Conservation (phyloP, 2,113 vertebrate genomes). For the Hiodon alosoides region DNA sequence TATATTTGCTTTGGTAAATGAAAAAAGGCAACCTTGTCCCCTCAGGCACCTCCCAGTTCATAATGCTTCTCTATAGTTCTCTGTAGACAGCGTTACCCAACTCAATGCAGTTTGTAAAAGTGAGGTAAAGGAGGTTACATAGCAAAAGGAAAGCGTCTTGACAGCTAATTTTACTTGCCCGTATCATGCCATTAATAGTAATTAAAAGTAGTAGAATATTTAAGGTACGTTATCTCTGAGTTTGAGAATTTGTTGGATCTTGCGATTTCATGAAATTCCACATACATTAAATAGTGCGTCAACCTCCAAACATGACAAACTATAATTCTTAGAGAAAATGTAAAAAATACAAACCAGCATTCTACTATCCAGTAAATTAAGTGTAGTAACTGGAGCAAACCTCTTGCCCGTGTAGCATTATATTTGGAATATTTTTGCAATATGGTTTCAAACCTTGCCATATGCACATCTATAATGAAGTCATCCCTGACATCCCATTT, state of each 20-base stretch:
- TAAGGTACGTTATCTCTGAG: constrained; percentile 10
- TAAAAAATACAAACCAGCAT: no score
- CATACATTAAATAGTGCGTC: not conserved
- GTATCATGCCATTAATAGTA: not conserved
- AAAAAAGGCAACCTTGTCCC: not conserved
- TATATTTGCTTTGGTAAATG: not conserved
- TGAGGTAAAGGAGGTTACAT: not conserved
- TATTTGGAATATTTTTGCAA: no score
- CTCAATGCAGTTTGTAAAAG: constrained; percentile 2
- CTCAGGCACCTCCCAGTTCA: not conserved
- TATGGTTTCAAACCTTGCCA: no score
- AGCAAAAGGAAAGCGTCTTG: not conserved
- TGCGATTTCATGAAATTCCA: not conserved
- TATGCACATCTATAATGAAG: no score
- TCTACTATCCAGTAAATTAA: no score
- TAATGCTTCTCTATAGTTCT: constrained; percentile 1
- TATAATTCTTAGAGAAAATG: no score
- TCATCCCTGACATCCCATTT: no score
- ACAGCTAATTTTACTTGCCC: constrained; percentile 5
- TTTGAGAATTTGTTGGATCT: constrained; percentile 14
- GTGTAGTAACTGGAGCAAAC: no score
- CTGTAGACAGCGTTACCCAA: not conserved
- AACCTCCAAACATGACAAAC: not conserved
- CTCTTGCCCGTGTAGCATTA: no score
- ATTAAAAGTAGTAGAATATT: not conserved